phyloP scores from a whole-genome alignment of 2,113 vertebrate genomes.

The Limnothrissa miodon region DNA sequence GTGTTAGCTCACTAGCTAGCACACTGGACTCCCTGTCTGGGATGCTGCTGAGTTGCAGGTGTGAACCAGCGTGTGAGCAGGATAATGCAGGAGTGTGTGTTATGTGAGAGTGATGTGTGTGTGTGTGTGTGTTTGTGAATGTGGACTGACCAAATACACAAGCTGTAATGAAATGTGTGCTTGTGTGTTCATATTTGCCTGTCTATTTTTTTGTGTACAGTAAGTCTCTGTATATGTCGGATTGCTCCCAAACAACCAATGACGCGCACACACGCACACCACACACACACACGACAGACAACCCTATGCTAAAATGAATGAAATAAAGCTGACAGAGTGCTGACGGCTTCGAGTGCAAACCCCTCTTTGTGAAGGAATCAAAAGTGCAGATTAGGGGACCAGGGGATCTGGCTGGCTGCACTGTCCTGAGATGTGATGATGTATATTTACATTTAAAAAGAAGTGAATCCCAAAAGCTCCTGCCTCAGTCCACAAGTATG shows the following conservation, averaged over 20 bases:
- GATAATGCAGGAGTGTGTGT: no score
- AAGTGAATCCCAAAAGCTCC: not conserved
- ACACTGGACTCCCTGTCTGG: no score
- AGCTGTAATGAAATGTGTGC: no score
- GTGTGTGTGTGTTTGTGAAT: no score
- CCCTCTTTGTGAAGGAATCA: not conserved
- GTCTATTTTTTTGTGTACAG: not conserved
- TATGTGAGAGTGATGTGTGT: no score
- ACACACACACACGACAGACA: not conserved
- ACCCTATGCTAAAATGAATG: not conserved
- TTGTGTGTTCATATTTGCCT: not conserved
- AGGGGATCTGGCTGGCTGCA: not conserved
- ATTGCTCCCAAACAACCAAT: not conserved
- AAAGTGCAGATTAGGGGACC: not conserved
- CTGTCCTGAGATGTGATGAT: slow-evolving; percentile 1
- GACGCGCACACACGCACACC: not conserved
- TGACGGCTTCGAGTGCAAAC: not conserved
- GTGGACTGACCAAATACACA: no score
- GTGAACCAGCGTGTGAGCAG: no score
- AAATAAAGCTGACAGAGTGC: not conserved
- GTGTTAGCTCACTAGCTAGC: no score
- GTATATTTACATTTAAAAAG: slow-evolving; percentile 12
- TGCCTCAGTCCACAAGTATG: not conserved
- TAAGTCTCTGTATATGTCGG: not conserved
- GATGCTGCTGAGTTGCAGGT: no score